Percentiles rank a stretch among this genome's conserved stretches.
Conservation (phyloP, 2,113 vertebrate genomes). For the Saguinus midas region DNA sequence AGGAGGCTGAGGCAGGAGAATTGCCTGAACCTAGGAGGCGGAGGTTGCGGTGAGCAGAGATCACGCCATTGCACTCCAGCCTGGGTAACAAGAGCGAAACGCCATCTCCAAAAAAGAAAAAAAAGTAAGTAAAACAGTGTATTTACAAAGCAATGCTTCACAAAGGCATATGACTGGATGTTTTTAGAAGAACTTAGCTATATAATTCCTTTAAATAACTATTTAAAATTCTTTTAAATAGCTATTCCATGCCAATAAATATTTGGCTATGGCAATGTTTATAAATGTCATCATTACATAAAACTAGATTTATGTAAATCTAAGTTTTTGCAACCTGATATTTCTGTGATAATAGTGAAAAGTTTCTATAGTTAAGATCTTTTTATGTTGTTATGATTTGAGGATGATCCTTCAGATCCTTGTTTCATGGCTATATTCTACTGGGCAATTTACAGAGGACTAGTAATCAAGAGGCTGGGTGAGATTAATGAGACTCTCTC, state of each 20-base stretch:
- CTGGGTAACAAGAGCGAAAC: too few relatives aligned
- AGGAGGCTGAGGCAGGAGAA: too few relatives aligned
- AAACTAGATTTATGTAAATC: neutral
- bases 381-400: neutral
- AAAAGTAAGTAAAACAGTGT: neutral
- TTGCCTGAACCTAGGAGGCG: too few relatives aligned
- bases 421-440: neutral
- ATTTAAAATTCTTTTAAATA: neutral
- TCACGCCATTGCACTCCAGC: too few relatives aligned
- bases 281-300: neutral
- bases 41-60: too few relatives aligned
- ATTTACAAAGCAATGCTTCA: neutral
- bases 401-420: neutral
- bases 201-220: neutral
- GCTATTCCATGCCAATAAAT: neutral
- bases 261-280: neutral
- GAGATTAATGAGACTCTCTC: neutral
- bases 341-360: neutral
- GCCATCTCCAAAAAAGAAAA: neutral
- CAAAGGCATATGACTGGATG: neutral
- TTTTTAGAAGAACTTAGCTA: neutral
- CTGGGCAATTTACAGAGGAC: neutral
- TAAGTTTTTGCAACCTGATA: neutral
- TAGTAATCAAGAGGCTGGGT: neutral
- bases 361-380: neutral